Evolutionary conservation across 2,888 invertebrate genomes (phyloP), one percentile per base, ranked within the genome.

Genomic region (Labia minor): DNA sequence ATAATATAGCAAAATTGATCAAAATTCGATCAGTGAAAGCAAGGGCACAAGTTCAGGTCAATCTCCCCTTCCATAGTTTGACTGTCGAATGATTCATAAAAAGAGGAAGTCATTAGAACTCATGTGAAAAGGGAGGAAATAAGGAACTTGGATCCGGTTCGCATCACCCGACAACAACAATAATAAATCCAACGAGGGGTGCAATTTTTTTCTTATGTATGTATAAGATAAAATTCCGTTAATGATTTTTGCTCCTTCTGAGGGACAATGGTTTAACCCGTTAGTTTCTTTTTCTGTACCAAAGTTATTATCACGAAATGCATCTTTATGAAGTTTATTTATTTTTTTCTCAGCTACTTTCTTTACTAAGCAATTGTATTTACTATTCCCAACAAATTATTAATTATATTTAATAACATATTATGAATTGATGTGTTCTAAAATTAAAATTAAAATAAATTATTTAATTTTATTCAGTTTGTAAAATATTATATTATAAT

Each of bases 21-120:
- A 49, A 49, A 49, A n/a, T 49, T 49, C 49, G 49, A 49, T 49
- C 49, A 49, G 49, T n/a, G 49, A 49, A 49, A 49, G 49, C 49
- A 49, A 49, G 49, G 49, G 49, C 49, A 49, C 16, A 11, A 33
- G 33, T 11, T 33, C 33, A 33, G 33, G 49, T 49, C 3, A 3
- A 11, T n/a, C 49, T 16, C 49, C 2, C 49, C 49, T n/a, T 16
- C 49, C n/a, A 49, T 14, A 49, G n/a, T n/a, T n/a, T 49, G 49
- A 4, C 49, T 49, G 49, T 3, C 3, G 49, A 49, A 49, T 49
- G 49, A 49, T 8, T 49, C 49, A 49, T 49, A 14, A 49, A 49
- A 49, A 49, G 33, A 33, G 49, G 49, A 49, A 49, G 49, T 49
- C 49, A 49, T 49, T 49, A 49, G 49, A 49, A 49, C 49, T 49